Percentiles rank a stretch among this genome's conserved stretches.
phyloP scores from a whole-genome alignment of 2,797 vertebrate genomes.

The Psittacula echo region DNA sequence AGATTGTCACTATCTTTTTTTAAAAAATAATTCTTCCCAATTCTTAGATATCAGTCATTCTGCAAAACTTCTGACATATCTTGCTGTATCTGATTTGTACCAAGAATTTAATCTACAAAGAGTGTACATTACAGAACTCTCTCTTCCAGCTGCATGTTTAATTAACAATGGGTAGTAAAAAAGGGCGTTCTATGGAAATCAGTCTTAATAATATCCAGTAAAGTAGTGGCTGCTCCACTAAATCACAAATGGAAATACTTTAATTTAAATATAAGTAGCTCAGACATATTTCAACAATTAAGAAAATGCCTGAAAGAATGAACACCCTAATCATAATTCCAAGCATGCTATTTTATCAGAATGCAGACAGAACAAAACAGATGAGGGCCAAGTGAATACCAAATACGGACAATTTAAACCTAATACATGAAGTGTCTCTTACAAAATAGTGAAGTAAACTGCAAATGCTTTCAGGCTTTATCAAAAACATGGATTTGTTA shows the following conservation, averaged over 20 bases:
- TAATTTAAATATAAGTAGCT: conserved; percentile 65
- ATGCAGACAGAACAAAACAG: conserved; percentile 12
- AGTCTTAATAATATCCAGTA: conserved; percentile 27
- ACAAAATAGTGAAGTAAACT: not conserved
- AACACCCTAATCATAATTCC: conserved; percentile 48
- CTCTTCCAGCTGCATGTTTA: conserved; percentile 1
- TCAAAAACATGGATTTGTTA: not conserved
- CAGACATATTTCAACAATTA: conserved; percentile 60
- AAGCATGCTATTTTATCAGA: conserved; percentile 42
- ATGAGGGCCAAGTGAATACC: conserved; percentile 37
- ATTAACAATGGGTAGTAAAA: conserved; percentile 48
- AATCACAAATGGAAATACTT: conserved; percentile 64
- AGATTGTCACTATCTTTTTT: not conserved
- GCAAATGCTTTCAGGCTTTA: not conserved
- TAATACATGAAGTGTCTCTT: conserved; percentile 3
- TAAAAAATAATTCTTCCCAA: not conserved
- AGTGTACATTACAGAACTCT: conserved; percentile 16
- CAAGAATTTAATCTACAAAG: not conserved
- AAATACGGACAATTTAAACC: conserved; percentile 37
- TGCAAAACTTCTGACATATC: not conserved
- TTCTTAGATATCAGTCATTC: not conserved
- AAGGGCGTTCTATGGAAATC: conserved; percentile 49
- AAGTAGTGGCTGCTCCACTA: conserved; percentile 44
- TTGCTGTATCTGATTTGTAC: not conserved
- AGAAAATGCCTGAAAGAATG: conserved; percentile 51